Percentiles rank a stretch among this genome's conserved stretches.
phyloP scores from a whole-genome alignment of 2,888 invertebrate species.

The Ariolimax columbianus region DNA sequence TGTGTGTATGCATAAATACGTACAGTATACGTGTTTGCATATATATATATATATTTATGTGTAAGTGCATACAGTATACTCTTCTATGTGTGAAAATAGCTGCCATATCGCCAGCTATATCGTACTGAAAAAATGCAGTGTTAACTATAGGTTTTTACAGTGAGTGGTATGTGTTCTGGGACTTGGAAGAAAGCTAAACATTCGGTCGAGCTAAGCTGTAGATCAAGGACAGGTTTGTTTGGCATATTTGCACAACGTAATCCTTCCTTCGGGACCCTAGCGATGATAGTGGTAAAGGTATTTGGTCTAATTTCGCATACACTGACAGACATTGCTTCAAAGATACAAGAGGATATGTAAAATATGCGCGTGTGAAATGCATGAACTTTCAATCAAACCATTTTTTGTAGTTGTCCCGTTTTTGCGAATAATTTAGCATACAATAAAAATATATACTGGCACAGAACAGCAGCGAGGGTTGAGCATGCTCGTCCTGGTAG shows the following conservation, averaged over 20 bases:
- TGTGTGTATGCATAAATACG: too few relatives aligned
- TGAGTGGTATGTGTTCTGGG: background rate
- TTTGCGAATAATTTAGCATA: too few relatives aligned
- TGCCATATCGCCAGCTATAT: too few relatives aligned
- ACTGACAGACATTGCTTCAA: background rate
- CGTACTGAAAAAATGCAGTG: background rate
- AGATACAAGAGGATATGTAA: background rate
- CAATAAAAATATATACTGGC: too few relatives aligned
- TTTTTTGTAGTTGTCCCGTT: too few relatives aligned
- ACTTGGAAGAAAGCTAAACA: background rate
- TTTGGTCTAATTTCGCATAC: background rate
- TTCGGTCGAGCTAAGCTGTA: background rate
- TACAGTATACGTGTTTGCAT: too few relatives aligned
- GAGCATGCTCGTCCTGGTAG: too few relatives aligned
- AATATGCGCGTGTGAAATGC: background rate
- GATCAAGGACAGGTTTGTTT: conserved; percentile 1
- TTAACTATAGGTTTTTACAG: background rate
- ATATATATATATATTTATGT: too few relatives aligned
- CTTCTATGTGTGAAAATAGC: too few relatives aligned
- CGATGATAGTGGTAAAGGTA: too few relatives aligned
- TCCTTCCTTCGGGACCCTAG: background rate
- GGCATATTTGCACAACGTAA: background rate
- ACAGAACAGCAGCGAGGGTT: too few relatives aligned
- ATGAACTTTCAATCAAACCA: background rate
- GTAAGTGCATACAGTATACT: too few relatives aligned